Evolutionary conservation across 1,140 invertebrate species (phyloP), one percentile per base, ranked within the genome.

Genomic region (Battus philenor): DNA sequence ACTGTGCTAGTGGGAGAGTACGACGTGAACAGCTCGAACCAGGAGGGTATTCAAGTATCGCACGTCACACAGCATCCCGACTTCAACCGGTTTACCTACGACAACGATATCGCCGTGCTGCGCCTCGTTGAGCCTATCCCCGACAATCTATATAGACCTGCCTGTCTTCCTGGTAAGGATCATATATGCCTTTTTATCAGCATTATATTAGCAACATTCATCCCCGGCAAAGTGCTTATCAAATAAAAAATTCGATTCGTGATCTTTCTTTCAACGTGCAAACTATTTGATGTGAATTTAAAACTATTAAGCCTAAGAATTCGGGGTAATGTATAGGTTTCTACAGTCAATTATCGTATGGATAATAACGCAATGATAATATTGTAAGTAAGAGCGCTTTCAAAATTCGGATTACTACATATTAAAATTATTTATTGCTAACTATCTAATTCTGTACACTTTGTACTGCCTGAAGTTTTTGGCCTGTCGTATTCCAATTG

Each of bases 101-200:
- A 95, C 68, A 93, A 95, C 62, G 95, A 96, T 59, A 94, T 96
- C 43, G 94, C 93, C 0, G 76, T 96, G 1, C 76, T 96, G 10
- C 88, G 91, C 36, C 83, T 96, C 24, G 88, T 91, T 47, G 61
- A 87, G n/a, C 88, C 90, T 0, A 86, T 94, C 1, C 76, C 89
- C 3, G 88, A 88, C 29, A 77, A 81, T 7, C 64, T 87, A 2
- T 81, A 93, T 9, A 86, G 90, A 59, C 92, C 93, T 1, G 90
- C 92, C 6, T 95, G 94, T 59, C 74, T 95, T 30, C 93, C 93
- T 0, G 78, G 87, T 71, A 72, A 52, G 60, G 4, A 9, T n/a
- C 2, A 20, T 6, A 2, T 27, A 22, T 22, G 20, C 8, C 8
- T 22, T 4, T 4, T 88, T 88, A 68, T 78, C 60, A 54, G 4